Conservation (phyloP, 2,113 vertebrate species). For the Ciconia boyciana region DNA sequence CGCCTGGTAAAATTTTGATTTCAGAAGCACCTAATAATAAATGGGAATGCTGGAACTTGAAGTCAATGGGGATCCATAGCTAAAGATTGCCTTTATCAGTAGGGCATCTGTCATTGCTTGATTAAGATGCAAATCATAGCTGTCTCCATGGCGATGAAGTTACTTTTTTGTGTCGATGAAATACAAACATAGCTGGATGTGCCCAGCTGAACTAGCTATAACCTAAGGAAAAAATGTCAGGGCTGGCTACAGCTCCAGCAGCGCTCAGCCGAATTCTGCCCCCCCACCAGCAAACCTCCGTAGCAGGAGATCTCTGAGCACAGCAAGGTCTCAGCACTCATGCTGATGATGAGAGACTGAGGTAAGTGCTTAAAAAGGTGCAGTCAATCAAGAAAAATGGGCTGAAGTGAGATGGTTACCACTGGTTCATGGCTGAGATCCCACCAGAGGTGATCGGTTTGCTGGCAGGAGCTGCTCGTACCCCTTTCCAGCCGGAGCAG, state of each 20-base stretch:
- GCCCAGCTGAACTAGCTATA: neutral
- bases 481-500: neutral
- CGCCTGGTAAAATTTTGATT: neutral
- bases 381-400: neutral
- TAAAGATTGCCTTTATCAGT: neutral
- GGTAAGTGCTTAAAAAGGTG: neutral
- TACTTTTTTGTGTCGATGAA: neutral
- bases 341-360: neutral
- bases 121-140: slow-evolving; percentile 39
- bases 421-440: neutral
- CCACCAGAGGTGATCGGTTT: neutral
- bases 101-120: slow-evolving; percentile 32
- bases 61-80: neutral
- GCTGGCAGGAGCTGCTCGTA: neutral
- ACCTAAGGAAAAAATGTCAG: neutral
- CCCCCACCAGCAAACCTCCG: rapidly evolving
- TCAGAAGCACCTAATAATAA: neutral
- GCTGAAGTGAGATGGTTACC: neutral
- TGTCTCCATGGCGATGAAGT: slow-evolving; percentile 16
- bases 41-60: neutral
- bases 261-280: neutral
- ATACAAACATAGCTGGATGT: neutral
- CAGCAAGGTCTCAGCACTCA: neutral
- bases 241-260: neutral
- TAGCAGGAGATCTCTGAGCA: neutral